Conservation (phyloP, 2,113 vertebrate species). For the Channa maculata region DNA sequence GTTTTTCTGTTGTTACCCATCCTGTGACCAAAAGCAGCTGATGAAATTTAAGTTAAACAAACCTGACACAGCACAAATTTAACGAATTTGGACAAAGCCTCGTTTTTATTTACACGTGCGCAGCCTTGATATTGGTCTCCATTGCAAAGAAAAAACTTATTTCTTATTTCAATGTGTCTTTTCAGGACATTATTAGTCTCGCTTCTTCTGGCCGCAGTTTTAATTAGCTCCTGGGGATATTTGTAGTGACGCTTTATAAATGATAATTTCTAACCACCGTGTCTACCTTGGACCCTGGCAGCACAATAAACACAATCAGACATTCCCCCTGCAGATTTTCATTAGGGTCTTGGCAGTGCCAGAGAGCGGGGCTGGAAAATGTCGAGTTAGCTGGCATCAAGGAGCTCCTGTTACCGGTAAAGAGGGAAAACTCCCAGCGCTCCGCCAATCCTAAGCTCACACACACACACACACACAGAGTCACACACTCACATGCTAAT, state of each 20-base stretch:
- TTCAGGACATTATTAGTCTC: background rate
- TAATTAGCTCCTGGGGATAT: constrained; percentile 55
- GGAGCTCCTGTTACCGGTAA: constrained; percentile 72
- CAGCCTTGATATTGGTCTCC: too few relatives aligned
- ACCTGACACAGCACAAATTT: too few relatives aligned
- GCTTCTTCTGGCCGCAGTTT: constrained; percentile 8
- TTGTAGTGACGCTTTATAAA: constrained; percentile 63
- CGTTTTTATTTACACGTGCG: too few relatives aligned
- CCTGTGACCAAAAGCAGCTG: too few relatives aligned
- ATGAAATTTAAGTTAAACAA: too few relatives aligned
- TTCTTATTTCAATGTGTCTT: background rate
- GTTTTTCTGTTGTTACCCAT: too few relatives aligned
- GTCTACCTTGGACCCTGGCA: constrained; percentile 44
- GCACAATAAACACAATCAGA: constrained; percentile 72
- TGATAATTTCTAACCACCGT: constrained; percentile 36
- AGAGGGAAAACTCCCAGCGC: constrained; percentile 47
- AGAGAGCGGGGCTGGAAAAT: constrained; percentile 68
- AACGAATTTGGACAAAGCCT: too few relatives aligned
- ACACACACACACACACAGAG: constrained; percentile 21
- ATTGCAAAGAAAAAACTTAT: too few relatives aligned
- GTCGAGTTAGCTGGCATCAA: constrained; percentile 70
- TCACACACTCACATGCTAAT: constrained; percentile 40
- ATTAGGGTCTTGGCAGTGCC: constrained; percentile 52
- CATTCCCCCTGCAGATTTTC: constrained; percentile 40
- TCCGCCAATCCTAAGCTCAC: constrained; percentile 40